phyloP scores from a whole-genome alignment of 1,140 invertebrate species.

The Nixonia krombeini region DNA sequence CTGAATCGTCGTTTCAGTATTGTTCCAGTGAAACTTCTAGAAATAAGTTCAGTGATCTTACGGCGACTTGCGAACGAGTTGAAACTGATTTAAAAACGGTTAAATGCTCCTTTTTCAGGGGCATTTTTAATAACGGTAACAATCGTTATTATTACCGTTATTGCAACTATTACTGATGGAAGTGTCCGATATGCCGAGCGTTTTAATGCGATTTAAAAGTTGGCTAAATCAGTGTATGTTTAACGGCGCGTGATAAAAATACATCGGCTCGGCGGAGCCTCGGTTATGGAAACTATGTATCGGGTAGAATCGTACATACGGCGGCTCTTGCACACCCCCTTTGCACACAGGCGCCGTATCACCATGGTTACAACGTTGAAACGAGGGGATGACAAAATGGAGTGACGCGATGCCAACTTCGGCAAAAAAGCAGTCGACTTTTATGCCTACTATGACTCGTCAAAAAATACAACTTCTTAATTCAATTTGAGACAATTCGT shows the following conservation, averaged over 20 bases:
- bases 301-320: slow-evolving; percentile 53
- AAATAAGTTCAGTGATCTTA: too few relatives aligned
- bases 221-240: slow-evolving; percentile 26
- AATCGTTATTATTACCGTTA: too few relatives aligned
- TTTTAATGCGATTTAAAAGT: slow-evolving; percentile 9
- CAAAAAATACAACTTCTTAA: neutral
- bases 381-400: slow-evolving; percentile 71
- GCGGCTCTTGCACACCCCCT: slow-evolving; percentile 63
- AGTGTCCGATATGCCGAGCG: too few relatives aligned
- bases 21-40: too few relatives aligned
- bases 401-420: slow-evolving; percentile 59
- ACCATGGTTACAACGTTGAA: slow-evolving; percentile 72
- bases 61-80: too few relatives aligned
- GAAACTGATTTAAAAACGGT: too few relatives aligned
- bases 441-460: slow-evolving; percentile 22
- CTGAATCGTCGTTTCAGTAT: too few relatives aligned
- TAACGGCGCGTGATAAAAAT: slow-evolving; percentile 26
- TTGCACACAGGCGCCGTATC: slow-evolving; percentile 67
- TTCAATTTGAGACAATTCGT: neutral
- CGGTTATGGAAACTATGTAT: slow-evolving; percentile 49
- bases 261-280: slow-evolving; percentile 34
- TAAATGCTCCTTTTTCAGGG: too few relatives aligned
- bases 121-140: too few relatives aligned
- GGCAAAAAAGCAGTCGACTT: slow-evolving; percentile 39
- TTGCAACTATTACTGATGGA: too few relatives aligned